Percentiles rank a stretch among this genome's conserved stretches.
These are phyloP conservation scores for Psephotus haematonotus DNA, from an alignment of 2,113 vertebrate species.

Conservation along the genomic window DNA sequence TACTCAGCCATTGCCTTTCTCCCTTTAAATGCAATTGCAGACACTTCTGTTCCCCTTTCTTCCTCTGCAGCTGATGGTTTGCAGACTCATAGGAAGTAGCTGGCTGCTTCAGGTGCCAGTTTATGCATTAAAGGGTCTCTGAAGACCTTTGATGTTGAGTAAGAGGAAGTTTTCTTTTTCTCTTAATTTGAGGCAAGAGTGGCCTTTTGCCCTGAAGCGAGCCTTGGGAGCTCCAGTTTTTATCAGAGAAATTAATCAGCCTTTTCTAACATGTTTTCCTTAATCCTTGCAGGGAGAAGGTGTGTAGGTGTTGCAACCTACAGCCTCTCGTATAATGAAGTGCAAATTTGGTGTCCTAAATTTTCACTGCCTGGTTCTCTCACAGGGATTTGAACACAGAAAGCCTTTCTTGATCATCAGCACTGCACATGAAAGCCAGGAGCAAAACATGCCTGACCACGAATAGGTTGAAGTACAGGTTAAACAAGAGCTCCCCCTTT, in stretches of 20 bases:
- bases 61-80: not conserved
- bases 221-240: not conserved
- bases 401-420: not conserved
- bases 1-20: not conserved
- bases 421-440: not conserved
- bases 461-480: slow-evolving; percentile 37
- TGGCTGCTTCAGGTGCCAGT: not conserved
- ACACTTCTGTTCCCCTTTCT: not conserved
- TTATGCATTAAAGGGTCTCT: not conserved
- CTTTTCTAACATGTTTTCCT: not conserved
- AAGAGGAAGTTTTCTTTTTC: not conserved
- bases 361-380: not conserved
- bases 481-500: slow-evolving; percentile 16
- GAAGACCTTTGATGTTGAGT: slow-evolving; percentile 9
- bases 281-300: not conserved
- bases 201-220: not conserved
- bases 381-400: not conserved
- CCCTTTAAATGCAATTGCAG: not conserved
- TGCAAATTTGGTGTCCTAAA: slow-evolving; percentile 40
- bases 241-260: slow-evolving; percentile 37
- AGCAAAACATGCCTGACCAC: not conserved
- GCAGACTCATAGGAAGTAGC: not conserved
- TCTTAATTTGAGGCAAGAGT: not conserved
- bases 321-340: slow-evolving; percentile 44
- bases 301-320: slow-evolving; percentile 45